Conservation (phyloP, 2,113 vertebrate species). For the Eublepharis macularius region DNA sequence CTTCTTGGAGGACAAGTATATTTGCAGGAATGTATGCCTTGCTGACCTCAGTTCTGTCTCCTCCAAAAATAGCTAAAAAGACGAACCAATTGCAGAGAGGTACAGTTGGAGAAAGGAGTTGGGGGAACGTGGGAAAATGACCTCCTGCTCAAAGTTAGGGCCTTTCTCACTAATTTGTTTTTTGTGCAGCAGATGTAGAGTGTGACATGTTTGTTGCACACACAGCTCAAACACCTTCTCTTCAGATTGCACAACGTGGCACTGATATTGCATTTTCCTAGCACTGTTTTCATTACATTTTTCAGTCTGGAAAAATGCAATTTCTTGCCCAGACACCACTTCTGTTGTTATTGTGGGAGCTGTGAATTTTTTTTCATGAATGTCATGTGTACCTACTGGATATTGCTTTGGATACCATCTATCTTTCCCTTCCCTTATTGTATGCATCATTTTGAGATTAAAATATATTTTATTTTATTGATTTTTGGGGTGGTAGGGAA, state of each 20-base stretch:
- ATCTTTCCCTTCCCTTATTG: too few species aligned
- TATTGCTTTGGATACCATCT: too few species aligned
- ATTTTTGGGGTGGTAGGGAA: neutral
- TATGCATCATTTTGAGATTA: neutral
- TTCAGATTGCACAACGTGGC: neutral
- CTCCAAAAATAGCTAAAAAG: constrained; percentile 21
- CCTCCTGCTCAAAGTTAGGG: neutral
- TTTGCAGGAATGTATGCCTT: constrained; percentile 18
- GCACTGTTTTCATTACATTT: neutral
- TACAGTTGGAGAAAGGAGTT: neutral
- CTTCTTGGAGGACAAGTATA: constrained; percentile 19
- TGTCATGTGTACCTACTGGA: neutral
- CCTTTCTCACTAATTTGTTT: neutral
- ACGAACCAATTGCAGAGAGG: neutral
- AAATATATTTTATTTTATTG: neutral
- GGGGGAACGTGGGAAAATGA: neutral
- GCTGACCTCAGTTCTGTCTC: constrained; percentile 28
- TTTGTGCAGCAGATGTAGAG: neutral
- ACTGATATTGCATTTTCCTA: neutral
- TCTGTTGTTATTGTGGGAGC: neutral
- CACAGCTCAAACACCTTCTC: neutral
- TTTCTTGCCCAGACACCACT: neutral
- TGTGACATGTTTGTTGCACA: neutral
- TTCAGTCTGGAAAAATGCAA: neutral
- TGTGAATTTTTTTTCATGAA: neutral